Base-by-base conservation (phyloP, 2,113 vertebrate species). In the Rutilus rutilus region DNA sequence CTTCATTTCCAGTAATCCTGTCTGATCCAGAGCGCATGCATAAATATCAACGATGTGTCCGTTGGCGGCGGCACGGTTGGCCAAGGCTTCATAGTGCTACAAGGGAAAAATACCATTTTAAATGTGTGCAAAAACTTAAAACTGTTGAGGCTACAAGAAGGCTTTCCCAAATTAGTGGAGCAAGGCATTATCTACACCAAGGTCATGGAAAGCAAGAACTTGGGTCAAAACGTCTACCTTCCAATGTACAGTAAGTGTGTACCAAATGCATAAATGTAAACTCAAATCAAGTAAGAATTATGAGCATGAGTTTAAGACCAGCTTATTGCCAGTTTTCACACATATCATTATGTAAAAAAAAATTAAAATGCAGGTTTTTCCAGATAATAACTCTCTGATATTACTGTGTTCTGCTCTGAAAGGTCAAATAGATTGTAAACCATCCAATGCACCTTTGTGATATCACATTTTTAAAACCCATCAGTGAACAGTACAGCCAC, bases 21-120 rank as follows among this genome's bases (percentile, higher is more conserved):
- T 97, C 93, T 99, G 98, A 92, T 99, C 98, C 80, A 99, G 90
- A 0, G 98, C 97, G 64, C 98, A 99, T 0, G 98, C 98, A 83
- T 99, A 99, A 89, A 99, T 97, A 90, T 99, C 98, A 88, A 99
- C 96, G 89, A 99, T 97, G 87, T 99, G 98, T 39, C 98, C 97
- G 9, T 96, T 97, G 8, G 95, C 90, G 52, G 98, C 96, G 75
- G 98, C 97, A 84, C 97, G 94, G 91, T 95, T 97, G 79, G 97
- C 98, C 83, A 99, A 90, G 19, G 96, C 93, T 95, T 99, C 98
- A 88, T 97, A 99, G 91, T 99, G 97, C 97, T 99, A 90, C 10
- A 85, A 85, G 12, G 79, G 42, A 90, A 33, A 30, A 9, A 67
- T 36, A 1, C 1, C 8, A 83, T 17, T 59, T 82, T 47, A 64